Percentiles rank a stretch among this genome's conserved stretches.
These are phyloP conservation scores for Copidosoma floridanum DNA, from an alignment of 1,140 invertebrate genomes.

Conservation along the genomic window DNA sequence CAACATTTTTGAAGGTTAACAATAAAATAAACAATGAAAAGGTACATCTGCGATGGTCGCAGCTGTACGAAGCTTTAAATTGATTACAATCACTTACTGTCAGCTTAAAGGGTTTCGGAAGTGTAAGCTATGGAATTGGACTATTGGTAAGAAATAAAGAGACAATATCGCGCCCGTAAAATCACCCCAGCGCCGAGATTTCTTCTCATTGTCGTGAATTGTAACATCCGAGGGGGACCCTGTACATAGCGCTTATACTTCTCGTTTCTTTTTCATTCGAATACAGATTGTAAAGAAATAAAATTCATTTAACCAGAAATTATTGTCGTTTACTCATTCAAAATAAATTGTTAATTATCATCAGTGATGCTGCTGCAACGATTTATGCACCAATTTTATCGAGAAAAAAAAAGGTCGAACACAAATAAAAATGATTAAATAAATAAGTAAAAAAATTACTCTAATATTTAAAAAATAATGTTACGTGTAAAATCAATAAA, in stretches of 20 bases:
- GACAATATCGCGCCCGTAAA: slow-evolving; percentile 27
- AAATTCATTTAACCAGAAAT: slow-evolving; percentile 16
- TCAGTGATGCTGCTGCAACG: too few relatives aligned
- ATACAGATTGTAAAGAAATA: slow-evolving; percentile 5
- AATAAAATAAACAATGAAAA: too few relatives aligned
- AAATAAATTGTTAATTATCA: too few relatives aligned
- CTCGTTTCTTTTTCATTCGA: slow-evolving; percentile 16
- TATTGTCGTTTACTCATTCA: too few relatives aligned
- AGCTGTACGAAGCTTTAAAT: background rate
- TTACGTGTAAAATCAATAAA: too few relatives aligned
- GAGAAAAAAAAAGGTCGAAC: too few relatives aligned
- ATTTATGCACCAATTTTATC: too few relatives aligned
- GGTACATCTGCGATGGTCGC: background rate
- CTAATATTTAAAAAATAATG: too few relatives aligned
- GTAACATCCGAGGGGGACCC: background rate
- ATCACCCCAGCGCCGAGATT: slow-evolving; percentile 1
- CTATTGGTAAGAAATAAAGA: background rate
- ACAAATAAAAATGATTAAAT: too few relatives aligned
- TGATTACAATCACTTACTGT: slow-evolving; percentile 19
- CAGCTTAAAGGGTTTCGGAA: slow-evolving; percentile 22
- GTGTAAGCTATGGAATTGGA: background rate
- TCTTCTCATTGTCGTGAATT: slow-evolving; percentile 13
- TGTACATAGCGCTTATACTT: too few relatives aligned
- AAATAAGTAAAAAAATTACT: too few relatives aligned
- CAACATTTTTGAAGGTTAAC: too few relatives aligned